Conservation (phyloP, 2,113 vertebrate genomes). For the Anas platyrhynchos region DNA sequence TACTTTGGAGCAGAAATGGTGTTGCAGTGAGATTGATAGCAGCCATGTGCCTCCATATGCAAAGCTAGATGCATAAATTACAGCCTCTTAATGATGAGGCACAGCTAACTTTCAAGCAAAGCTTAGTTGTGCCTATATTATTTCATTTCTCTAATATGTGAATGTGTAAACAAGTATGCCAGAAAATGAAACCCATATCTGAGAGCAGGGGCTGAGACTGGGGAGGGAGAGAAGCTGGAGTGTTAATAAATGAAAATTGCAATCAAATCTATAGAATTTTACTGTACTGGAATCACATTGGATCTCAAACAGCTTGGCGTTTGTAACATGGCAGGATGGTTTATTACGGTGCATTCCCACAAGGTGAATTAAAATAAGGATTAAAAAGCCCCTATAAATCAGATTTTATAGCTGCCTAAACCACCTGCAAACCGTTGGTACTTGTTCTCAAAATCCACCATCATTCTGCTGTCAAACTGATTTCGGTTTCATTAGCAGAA, state of each 20-base stretch:
- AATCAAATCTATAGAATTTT: not conserved
- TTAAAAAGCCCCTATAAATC: constrained; percentile 70
- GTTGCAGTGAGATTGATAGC: not conserved
- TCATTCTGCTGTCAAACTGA: constrained; percentile 65
- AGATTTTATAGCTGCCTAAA: constrained; percentile 69
- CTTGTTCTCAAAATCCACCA: constrained; percentile 60
- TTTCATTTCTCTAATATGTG: not conserved
- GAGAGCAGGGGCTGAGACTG: not conserved
- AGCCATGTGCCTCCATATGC: not conserved
- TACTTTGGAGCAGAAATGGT: not conserved
- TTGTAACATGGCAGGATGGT: not conserved
- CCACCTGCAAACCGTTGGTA: constrained; percentile 70
- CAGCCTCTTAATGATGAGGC: not conserved
- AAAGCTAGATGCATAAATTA: not conserved
- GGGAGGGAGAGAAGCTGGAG: not conserved
- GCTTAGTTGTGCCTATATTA: not conserved
- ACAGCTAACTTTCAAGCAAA: not conserved
- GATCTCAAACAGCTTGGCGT: not conserved
- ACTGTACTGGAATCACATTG: not conserved
- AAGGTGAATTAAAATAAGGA: constrained; percentile 74
- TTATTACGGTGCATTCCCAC: constrained; percentile 47
- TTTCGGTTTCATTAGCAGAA: constrained; percentile 65
- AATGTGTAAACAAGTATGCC: not conserved
- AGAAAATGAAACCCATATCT: not conserved
- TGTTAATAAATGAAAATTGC: not conserved